A percentile compares a stretch with the other conserved stretches of the same genome.
phyloP scores from a whole-genome alignment of 2,113 vertebrate genomes.

The Myotis yumanensis region DNA sequence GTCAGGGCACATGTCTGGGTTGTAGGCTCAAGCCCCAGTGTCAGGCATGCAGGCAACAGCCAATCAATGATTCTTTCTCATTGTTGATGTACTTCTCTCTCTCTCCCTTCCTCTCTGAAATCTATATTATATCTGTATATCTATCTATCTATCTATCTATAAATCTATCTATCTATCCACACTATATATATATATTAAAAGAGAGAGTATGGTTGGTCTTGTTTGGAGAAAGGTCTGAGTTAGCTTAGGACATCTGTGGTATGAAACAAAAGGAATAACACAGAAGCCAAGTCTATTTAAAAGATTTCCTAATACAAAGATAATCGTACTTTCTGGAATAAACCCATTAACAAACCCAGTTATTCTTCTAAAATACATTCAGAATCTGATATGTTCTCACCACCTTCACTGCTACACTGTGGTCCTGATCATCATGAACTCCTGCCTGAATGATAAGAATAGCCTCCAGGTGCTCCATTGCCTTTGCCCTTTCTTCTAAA shows the following conservation, averaged over 20 bases:
- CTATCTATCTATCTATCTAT: too few species aligned
- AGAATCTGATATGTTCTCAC: background rate
- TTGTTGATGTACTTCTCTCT: too few species aligned
- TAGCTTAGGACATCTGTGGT: background rate
- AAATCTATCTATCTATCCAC: too few species aligned
- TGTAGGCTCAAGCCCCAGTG: too few species aligned
- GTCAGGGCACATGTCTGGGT: too few species aligned
- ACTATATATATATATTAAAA: background rate
- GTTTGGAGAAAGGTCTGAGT: background rate
- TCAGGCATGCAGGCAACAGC: too few species aligned
- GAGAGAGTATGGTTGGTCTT: background rate
- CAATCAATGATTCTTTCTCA: too few species aligned
- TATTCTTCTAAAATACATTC: background rate
- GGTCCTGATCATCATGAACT: background rate
- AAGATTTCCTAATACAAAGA: background rate
- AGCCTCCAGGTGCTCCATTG: background rate
- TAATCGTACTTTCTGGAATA: background rate
- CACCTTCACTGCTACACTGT: background rate
- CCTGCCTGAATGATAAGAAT: background rate
- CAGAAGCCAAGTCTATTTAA: background rate
- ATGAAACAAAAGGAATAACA: background rate
- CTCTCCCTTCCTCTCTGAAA: too few species aligned
- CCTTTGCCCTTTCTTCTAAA: background rate
- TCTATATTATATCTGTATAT: too few species aligned
- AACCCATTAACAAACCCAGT: background rate